A percentile compares a stretch with the other conserved stretches of the same genome.
Conservation (phyloP, 2,888 invertebrate species). For the Pyrochroa serraticornis region DNA sequence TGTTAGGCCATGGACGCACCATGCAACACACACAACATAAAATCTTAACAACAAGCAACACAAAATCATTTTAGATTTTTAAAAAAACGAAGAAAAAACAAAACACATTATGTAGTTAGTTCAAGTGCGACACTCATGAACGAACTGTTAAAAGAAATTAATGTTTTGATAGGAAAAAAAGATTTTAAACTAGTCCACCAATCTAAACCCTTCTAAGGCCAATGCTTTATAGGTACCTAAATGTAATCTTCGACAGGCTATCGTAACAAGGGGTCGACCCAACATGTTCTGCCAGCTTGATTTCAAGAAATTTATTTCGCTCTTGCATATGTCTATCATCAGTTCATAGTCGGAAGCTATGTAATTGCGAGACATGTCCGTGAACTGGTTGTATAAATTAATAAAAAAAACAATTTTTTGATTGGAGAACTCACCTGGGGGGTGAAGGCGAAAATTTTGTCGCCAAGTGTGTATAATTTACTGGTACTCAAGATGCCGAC, state of each 20-base stretch:
- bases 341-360: constrained; percentile 97
- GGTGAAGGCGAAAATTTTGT: constrained; percentile 96
- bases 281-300: constrained; percentile 98
- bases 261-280: constrained; percentile 93
- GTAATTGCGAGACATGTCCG: constrained; percentile 98
- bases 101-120: neutral
- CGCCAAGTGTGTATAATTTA: constrained; percentile 94
- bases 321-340: constrained; percentile 96
- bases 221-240: constrained; percentile 73
- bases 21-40: constrained; percentile 45
- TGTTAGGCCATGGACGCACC: constrained; percentile 55
- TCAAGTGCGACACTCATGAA: neutral
- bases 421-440: constrained; percentile 80
- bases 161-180: neutral
- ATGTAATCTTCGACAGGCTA: constrained; percentile 86
- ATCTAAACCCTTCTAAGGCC: neutral
- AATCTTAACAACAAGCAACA: constrained; percentile 33
- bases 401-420: constrained; percentile 16
- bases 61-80: constrained; percentile 22
- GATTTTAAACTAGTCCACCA: too few species aligned
- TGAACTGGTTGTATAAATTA: constrained; percentile 71
- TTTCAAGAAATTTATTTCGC: constrained; percentile 97
- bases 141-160: neutral
- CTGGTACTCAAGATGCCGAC: constrained; percentile 98
- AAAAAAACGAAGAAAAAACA: neutral